phyloP scores from a whole-genome alignment of 2,113 vertebrate species.

The Paracanthobrama guichenoti region DNA sequence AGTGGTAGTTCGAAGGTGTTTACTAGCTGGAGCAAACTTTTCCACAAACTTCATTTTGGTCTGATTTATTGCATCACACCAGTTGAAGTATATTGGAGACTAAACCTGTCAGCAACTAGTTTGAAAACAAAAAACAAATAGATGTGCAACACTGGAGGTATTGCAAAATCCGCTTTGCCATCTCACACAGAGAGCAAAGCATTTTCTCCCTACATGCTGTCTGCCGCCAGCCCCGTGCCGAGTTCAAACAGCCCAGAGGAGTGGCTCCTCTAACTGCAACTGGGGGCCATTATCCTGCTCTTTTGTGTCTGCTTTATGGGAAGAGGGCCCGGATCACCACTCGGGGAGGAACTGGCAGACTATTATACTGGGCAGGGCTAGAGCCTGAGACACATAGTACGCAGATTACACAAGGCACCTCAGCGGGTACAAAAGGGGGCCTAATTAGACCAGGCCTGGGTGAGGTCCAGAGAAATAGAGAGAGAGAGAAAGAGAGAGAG shows the following conservation, averaged over 20 bases:
- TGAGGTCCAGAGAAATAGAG: constrained; percentile 76
- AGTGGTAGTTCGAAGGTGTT: no score
- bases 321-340: constrained; percentile 76
- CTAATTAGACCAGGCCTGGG: constrained; percentile 88
- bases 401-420: constrained; percentile 87
- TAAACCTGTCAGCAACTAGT: constrained; percentile 11
- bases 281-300: constrained; percentile 73
- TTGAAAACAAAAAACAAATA: constrained; percentile 4
- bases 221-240: constrained; percentile 73
- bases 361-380: constrained; percentile 83
- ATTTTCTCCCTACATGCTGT: constrained; percentile 48
- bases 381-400: constrained; percentile 78
- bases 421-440: constrained; percentile 83
- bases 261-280: constrained; percentile 72
- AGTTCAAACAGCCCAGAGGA: constrained; percentile 71
- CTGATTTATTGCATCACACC: no score
- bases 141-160: constrained; percentile 10
- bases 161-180: constrained; percentile 48
- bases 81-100: no score
- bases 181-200: constrained; percentile 48
- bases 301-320: constrained; percentile 79
- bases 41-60: no score
- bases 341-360: constrained; percentile 73
- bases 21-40: no score
- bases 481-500: not conserved